Evolutionary conservation across 2,888 invertebrate species (phyloP), one percentile per base, ranked within the genome.

Genomic region (Cantharis lateralis): DNA sequence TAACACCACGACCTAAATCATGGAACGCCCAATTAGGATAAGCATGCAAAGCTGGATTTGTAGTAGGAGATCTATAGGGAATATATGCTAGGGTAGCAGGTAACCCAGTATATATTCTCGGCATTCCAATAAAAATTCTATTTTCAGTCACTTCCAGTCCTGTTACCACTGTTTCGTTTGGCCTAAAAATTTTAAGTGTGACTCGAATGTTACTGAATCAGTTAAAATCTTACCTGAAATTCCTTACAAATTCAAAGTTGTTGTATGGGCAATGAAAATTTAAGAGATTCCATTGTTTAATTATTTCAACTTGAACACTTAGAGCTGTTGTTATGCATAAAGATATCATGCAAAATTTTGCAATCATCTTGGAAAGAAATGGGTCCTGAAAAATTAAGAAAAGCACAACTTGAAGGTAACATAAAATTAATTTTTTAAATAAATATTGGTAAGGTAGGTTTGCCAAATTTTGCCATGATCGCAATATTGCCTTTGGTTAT

Each of bases 71-170:
- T 32, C 91, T 86, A 77, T 91, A 90, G 0, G 95, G 91, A 9
- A 96, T 91, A 87, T 91, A 92, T n/a, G 91, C 92, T 7, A 96
- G 84, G 0, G 95, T 94, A 0, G 95, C 93, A 0, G 96, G 93
- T 0, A 95, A 93, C 4, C 96, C 96, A 0, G 92, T 90, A 75
- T 94, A 90, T 26, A 95, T 87, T 74, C 96, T 89, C 0, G 96
- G 96, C 11, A 93, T 92, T 0, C 94, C 92, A n/a, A 96, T 78
- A 85, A 95, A 95, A 24, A 96, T 89, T 78, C 93, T 90, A 83
- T 95, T 93, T 88, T 91, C 91, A 2, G 91, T 91, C 26, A 95
- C 89, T 84, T 94, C 95, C 78, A 96, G 85, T 1, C 96, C 95
- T 0, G 95, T 95, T 61, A 94, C 92, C 3, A 95, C 92, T 0